phyloP scores from a whole-genome alignment of 2,113 vertebrate species.

The Paratilapia polleni region DNA sequence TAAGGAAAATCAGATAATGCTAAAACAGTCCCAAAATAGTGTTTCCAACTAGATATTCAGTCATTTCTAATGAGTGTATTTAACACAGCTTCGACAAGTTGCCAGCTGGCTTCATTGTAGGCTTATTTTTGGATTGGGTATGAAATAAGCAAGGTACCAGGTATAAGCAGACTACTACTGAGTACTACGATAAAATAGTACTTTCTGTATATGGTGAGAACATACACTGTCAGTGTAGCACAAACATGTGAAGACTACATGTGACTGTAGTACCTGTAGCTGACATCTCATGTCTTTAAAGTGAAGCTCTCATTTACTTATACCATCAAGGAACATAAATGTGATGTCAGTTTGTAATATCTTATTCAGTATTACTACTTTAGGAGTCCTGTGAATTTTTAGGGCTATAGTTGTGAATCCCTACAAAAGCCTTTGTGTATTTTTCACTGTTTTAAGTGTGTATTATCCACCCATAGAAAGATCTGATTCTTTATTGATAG shows the following conservation, averaged over 20 bases:
- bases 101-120: background rate
- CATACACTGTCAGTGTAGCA: background rate
- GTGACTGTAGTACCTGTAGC: background rate
- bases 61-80: background rate
- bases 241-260: background rate
- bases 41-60: background rate
- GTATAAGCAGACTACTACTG: background rate
- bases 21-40: background rate
- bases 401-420: background rate
- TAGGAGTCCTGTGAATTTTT: background rate
- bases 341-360: background rate
- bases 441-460: conserved; percentile 12
- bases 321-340: background rate
- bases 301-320: no score
- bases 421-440: background rate
- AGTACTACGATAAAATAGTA: background rate
- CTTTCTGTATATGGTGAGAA: background rate
- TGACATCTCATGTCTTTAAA: background rate
- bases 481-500: conserved; percentile 27
- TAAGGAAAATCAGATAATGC: background rate
- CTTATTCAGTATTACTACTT: background rate
- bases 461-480: background rate
- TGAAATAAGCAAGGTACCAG: background rate
- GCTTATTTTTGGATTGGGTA: background rate
- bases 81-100: background rate